A percentile compares a stretch with the other conserved stretches of the same genome.
Conservation (phyloP, 2,888 invertebrate species). For the Endomychus coccineus region DNA sequence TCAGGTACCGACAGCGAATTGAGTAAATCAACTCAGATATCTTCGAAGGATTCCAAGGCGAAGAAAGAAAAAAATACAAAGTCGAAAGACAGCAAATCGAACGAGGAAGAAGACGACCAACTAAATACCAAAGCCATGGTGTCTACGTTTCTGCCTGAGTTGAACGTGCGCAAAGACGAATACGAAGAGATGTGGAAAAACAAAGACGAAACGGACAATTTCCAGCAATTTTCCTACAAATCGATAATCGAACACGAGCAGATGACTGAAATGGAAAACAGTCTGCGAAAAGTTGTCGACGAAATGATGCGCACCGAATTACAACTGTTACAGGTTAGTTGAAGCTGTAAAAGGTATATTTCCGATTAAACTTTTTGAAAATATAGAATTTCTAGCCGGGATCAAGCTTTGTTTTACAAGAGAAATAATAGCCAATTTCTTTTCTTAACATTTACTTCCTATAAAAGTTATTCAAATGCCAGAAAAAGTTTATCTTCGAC, state of each 20-base stretch:
- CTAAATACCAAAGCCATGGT: slow-evolving; percentile 60
- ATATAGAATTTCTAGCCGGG: no score
- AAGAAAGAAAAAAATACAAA: slow-evolving; percentile 69
- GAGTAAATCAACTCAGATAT: slow-evolving; percentile 69
- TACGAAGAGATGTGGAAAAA: slow-evolving; percentile 78
- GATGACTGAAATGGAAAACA: slow-evolving; percentile 71
- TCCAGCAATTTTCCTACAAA: slow-evolving; percentile 66
- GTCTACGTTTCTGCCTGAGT: slow-evolving; percentile 65
- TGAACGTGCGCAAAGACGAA: slow-evolving; percentile 65
- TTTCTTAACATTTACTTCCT: no score
- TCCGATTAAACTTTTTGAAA: no score
- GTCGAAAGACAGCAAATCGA: slow-evolving; percentile 44
- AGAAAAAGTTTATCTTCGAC: no score
- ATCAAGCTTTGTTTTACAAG: no score
- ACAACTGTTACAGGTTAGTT: slow-evolving; percentile 52
- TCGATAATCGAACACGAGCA: slow-evolving; percentile 83
- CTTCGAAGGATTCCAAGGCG: slow-evolving; percentile 70
- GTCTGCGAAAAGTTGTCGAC: slow-evolving; percentile 75
- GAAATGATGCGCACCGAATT: slow-evolving; percentile 65
- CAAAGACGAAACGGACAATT: slow-evolving; percentile 68
- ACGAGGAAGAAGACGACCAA: slow-evolving; percentile 54
- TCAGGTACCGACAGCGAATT: slow-evolving; percentile 69
- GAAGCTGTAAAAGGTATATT: not conserved
- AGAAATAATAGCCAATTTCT: no score
- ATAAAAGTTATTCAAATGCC: no score